Conservation (phyloP, 2,113 vertebrate species). For the Bungarus multicinctus region DNA sequence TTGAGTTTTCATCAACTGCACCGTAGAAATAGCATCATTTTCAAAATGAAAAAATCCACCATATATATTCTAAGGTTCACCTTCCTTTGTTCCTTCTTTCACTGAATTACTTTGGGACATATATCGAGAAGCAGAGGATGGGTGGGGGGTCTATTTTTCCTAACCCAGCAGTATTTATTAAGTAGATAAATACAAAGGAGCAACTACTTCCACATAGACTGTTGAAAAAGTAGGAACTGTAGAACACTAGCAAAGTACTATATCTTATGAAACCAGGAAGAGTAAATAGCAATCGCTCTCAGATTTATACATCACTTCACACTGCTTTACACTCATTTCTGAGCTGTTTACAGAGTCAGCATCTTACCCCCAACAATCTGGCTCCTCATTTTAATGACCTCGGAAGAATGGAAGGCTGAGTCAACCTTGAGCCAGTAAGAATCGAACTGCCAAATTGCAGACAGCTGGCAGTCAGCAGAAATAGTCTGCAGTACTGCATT, state of each 20-base stretch:
- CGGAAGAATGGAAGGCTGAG: too few species aligned
- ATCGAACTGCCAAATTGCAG: too few species aligned
- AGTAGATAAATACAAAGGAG: too few species aligned
- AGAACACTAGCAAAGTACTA: not conserved
- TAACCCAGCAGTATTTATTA: not conserved
- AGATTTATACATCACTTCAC: too few species aligned
- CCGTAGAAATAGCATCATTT: not conserved
- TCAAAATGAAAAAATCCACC: not conserved
- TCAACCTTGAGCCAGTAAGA: too few species aligned
- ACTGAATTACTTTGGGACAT: not conserved
- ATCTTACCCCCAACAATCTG: too few species aligned
- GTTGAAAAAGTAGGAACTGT: not conserved
- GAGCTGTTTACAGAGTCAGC: too few species aligned
- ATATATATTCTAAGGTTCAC: not conserved
- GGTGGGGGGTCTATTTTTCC: not conserved
- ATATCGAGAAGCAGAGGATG: not conserved
- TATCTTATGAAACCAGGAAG: not conserved
- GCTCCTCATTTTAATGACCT: too few species aligned
- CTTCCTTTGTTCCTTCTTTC: not conserved
- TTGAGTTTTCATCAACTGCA: not conserved
- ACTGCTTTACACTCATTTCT: too few species aligned
- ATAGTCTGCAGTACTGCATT: too few species aligned
- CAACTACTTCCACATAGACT: not conserved
- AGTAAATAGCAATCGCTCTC: too few species aligned
- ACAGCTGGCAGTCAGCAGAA: too few species aligned